Base-by-base conservation (phyloP, 2,797 vertebrate species). In the Peromyscus eremicus region DNA sequence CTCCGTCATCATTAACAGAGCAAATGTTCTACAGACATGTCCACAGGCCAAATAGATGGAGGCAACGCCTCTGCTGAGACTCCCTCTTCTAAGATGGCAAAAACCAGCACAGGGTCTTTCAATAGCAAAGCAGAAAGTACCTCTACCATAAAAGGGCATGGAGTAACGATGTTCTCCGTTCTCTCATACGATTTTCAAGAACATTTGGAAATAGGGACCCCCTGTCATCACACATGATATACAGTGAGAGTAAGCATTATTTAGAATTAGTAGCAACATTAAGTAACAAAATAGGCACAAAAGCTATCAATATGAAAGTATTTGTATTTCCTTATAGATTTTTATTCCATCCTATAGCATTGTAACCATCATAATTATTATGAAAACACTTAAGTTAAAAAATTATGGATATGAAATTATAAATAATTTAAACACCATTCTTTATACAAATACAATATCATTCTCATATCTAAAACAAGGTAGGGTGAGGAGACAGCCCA, bases 331-430 rank as follows among this genome's bases (percentile, higher is more conserved):
- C 73, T 85, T 40, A 73, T 17, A 8, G 62, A 27, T 62, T 92
- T 93, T 8, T 43, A 3, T 87, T 55, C 68, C 66, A 1, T 91
- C 68, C 49, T 32, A 23, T 92, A 66, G 40, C 57, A 81, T 52
- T 91, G 82, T 92, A 71, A 84, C 57, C 23, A 71, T 77, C 2
- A 4, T 85, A n/a, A 5, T 73, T 85, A 49, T 40, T 79, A 89
- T 62, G 37, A 92, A 94, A 87, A 90, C 55, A 34, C 52, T 84
- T 57, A 70, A 83, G 62, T 85, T 90, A 55, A 81, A 43, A 49
- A 71, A 70, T 86, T 92, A 25, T 29, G 37, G 21, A 37, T 68
- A 23, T 95, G 91, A 95, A 96, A 23, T 88, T 62, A 55, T 71
- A 73, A 73, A 40, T 92, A 88, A 83, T n/a, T 95, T 83, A 93